Conservation (phyloP, 2,888 invertebrate species). For the Philhelius pedissequus region DNA sequence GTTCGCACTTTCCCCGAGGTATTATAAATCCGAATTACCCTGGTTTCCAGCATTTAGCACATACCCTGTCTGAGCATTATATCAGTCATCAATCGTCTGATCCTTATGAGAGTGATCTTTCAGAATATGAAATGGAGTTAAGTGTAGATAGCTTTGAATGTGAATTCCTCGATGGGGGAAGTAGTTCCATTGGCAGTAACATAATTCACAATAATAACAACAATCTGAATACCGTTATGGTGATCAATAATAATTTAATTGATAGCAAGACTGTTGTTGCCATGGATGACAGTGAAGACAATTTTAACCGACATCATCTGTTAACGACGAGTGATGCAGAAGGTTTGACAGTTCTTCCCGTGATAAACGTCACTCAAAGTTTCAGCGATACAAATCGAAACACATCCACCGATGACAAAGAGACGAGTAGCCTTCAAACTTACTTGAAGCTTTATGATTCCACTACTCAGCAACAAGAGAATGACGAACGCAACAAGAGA, state of each 20-base stretch:
- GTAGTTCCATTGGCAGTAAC: constrained; percentile 22
- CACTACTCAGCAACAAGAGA: constrained; percentile 55
- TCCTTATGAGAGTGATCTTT: constrained; percentile 76
- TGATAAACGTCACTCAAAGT: constrained; percentile 45
- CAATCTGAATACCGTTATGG: constrained; percentile 59
- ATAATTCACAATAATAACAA: constrained; percentile 55
- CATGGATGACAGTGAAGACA: constrained; percentile 45
- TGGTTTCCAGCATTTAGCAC: constrained; percentile 90
- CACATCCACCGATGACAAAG: constrained; percentile 29
- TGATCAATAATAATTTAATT: constrained; percentile 49
- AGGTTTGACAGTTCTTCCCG: constrained; percentile 34
- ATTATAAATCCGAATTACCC: constrained; percentile 92
- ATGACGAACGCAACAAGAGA: constrained; percentile 44
- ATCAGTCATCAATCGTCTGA: constrained; percentile 76
- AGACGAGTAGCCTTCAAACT: constrained; percentile 44
- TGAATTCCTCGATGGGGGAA: constrained; percentile 42
- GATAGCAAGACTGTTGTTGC: constrained; percentile 46
- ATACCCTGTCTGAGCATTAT: constrained; percentile 81
- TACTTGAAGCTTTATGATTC: constrained; percentile 57
- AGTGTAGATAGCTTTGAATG: constrained; percentile 73
- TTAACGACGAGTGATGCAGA: background rate
- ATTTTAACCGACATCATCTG: constrained; percentile 20
- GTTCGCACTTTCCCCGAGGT: constrained; percentile 81
- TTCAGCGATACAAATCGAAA: constrained; percentile 63
- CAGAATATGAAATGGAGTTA: constrained; percentile 75